A percentile compares a stretch with the other conserved stretches of the same genome.
These are phyloP conservation scores for Pogonophryne albipinna DNA, from an alignment of 2,797 vertebrate genomes.

Conservation along the genomic window DNA sequence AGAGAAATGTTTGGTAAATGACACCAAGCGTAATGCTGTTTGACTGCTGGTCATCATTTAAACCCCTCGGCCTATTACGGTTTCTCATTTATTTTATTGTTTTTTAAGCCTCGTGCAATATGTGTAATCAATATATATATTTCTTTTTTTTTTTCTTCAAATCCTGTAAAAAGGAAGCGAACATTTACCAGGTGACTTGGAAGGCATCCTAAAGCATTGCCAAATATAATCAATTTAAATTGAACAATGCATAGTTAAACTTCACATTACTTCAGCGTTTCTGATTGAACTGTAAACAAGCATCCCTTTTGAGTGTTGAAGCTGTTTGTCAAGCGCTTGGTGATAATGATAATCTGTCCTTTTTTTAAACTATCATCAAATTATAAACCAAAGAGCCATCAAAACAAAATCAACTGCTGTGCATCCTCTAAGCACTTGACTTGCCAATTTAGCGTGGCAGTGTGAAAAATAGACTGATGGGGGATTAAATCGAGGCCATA, in stretches of 20 bases:
- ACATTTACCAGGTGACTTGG: not conserved
- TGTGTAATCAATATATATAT: not conserved
- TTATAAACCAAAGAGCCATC: constrained; percentile 22
- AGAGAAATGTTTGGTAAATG: not conserved
- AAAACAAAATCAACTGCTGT: constrained; percentile 29
- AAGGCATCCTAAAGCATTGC: not conserved
- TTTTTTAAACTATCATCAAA: constrained; percentile 23
- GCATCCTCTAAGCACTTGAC: constrained; percentile 30
- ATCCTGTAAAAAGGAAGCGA: not conserved
- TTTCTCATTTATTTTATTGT: not conserved
- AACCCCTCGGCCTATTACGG: not conserved
- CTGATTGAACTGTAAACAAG: not conserved
- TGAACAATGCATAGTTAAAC: not conserved
- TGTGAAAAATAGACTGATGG: constrained; percentile 28
- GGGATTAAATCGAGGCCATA: constrained; percentile 24
- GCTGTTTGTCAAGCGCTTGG: constrained; percentile 5
- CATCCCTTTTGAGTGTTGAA: constrained; percentile 11
- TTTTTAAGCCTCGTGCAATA: not conserved
- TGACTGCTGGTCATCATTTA: not conserved
- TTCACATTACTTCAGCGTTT: not conserved
- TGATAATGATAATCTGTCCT: not conserved
- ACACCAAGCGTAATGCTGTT: not conserved
- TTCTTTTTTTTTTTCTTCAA: not conserved
- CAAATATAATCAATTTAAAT: not conserved
- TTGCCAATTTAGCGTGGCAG: constrained; percentile 14